phyloP scores from a whole-genome alignment of 2,113 vertebrate species.

The Psettodes erumei region DNA sequence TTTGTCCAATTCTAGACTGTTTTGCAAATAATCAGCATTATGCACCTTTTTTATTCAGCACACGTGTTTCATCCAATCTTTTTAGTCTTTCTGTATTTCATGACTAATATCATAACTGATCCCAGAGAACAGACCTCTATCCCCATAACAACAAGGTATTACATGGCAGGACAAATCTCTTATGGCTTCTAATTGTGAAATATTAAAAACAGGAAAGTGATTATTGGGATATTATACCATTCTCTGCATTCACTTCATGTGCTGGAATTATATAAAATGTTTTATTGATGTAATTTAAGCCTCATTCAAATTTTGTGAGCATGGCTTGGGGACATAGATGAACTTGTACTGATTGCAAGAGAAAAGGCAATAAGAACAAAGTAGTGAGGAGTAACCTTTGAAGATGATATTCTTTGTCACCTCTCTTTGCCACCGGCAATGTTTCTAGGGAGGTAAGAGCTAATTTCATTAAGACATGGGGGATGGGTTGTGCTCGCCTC shows the following conservation, averaged over 20 bases:
- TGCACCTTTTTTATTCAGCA: constrained; percentile 5
- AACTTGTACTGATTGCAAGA: constrained; percentile 63
- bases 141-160: constrained; percentile 32
- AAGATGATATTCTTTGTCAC: constrained; percentile 78
- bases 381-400: constrained; percentile 71
- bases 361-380: constrained; percentile 72
- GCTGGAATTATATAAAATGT: constrained; percentile 61
- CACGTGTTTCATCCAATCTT: not conserved
- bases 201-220: constrained; percentile 64
- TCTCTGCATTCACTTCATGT: constrained; percentile 61
- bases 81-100: not conserved
- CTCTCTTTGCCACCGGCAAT: constrained; percentile 68
- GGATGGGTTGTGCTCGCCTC: constrained; percentile 53
- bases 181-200: constrained; percentile 61
- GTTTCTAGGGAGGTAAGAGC: constrained; percentile 65
- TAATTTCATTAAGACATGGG: constrained; percentile 79
- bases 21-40: not conserved
- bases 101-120: constrained; percentile 14
- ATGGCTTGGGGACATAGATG: constrained; percentile 68
- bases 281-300: constrained; percentile 72
- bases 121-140: constrained; percentile 1
- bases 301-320: constrained; percentile 45
- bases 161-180: constrained; percentile 49
- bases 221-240: constrained; percentile 66
- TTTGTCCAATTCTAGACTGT: not conserved